phyloP scores from a whole-genome alignment of 2,113 vertebrate genomes.

The Setophaga kirtlandii region DNA sequence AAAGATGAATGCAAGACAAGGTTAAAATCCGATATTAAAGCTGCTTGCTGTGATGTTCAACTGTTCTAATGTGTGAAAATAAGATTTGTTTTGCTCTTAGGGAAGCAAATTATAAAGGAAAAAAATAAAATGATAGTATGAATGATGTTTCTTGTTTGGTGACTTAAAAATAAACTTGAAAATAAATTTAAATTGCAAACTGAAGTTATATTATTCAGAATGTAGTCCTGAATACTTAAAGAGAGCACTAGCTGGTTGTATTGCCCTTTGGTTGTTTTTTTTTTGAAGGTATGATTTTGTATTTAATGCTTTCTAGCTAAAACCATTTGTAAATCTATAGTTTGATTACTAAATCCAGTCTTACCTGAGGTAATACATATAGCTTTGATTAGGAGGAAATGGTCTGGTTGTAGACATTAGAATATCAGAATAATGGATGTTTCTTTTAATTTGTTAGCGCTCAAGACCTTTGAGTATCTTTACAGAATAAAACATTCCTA shows the following conservation, averaged over 20 bases:
- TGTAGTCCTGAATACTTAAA: background rate
- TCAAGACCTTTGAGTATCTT: background rate
- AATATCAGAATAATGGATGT: background rate
- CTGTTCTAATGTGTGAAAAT: background rate
- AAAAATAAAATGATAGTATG: background rate
- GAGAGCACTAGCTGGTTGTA: background rate
- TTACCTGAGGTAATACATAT: background rate
- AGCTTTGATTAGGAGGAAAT: background rate
- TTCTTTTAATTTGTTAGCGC: background rate
- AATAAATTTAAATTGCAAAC: background rate
- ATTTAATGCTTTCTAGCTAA: background rate
- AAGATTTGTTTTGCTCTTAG: background rate
- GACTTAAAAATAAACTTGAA: background rate
- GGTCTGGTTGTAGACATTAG: background rate
- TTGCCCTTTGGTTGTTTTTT: background rate
- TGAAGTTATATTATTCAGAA: background rate
- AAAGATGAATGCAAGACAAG: background rate
- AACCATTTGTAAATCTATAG: background rate
- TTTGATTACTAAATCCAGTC: background rate
- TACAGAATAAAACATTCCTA: background rate
- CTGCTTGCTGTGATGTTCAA: background rate
- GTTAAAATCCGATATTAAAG: background rate
- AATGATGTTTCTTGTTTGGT: background rate
- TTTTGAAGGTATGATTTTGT: background rate
- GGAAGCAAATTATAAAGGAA: background rate